phyloP scores from a whole-genome alignment of 53 echinoderm and acorn worm genomes.

The Mesocentrotus franciscanus region DNA sequence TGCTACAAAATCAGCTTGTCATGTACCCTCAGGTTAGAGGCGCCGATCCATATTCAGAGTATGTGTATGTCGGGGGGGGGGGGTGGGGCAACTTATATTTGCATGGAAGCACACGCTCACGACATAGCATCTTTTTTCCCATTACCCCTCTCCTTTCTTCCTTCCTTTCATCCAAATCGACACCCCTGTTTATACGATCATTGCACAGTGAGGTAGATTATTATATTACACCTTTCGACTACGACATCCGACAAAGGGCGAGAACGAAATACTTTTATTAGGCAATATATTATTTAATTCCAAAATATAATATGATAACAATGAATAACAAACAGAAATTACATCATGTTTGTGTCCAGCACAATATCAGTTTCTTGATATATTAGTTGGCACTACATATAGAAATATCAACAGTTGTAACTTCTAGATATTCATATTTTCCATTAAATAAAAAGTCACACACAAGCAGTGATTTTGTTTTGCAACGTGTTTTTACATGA shows the following conservation, averaged over 20 bases:
- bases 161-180: background rate
- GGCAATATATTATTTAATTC: background rate
- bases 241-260: background rate
- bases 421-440: background rate
- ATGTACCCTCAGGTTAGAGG: too few species aligned
- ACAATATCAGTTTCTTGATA: background rate
- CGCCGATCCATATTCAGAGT: too few species aligned
- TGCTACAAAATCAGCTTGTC: too few species aligned
- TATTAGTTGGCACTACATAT: background rate
- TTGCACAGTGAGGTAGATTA: too few species aligned
- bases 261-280: background rate
- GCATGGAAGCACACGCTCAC: too few species aligned
- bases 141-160: background rate
- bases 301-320: background rate
- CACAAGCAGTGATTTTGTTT: background rate
- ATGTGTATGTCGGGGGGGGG: too few species aligned
- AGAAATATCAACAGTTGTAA: background rate
- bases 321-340: background rate
- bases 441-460: background rate
- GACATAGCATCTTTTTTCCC: background rate
- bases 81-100: too few species aligned
- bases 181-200: background rate
- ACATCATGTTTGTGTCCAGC: background rate
- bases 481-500: background rate
- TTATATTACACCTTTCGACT: too few species aligned